Evolutionary conservation across 1,140 invertebrate species (phyloP), one percentile per base, ranked within the genome.

Genomic region (Drosophila erecta): DNA sequence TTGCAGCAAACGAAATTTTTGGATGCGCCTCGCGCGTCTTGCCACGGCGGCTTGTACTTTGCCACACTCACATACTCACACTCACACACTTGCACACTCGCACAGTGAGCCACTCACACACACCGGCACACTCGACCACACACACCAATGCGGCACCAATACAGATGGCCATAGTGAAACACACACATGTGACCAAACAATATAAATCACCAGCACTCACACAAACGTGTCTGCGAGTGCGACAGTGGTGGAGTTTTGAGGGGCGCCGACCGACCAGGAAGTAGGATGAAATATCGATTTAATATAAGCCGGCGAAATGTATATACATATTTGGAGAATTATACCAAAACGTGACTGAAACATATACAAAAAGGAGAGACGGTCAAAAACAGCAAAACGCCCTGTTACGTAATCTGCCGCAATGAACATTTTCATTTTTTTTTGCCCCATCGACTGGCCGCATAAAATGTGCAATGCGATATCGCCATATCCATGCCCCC

Each of bases 1-100:
- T 55, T 76, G 74, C 74, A 76, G 73, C 73, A 66, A 76, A 38
- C 67, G 72, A 75, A 72, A 76, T 76, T 76, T 76, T 76, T 65
- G 72, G 72, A 76, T 75, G 71, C 72, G 72, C 55, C 69, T 72
- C 72, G 53, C 60, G 72, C 72, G 59, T 65, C 70, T 75, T 74
- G 59, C 71, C 72, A 64, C 72, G 71, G 72, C 72, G 72, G 71
- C 71, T 74, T 74, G 57, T 73, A 74, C 57, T 75, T 75, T 66
- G 60, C 61, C 40, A 50, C 27, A 70, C 54, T 22, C 67, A 17
- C 66, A 72, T 30, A 51, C 10, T 7, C 56, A 49, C 58, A 30
- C 22, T 17, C 11, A 22, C 53, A 37, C 38, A 24, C 33, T 17
- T 1, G 3, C 62, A 49, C 58, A 30, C 22, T 20, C 7, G 14